A percentile compares a stretch with the other conserved stretches of the same genome.
Conservation (phyloP, 2,113 vertebrate species). For the cattle (Bos taurus) region ARS-UCD2.0 NC_037343.1:32442501-32443000, state of each 20-base stretch:
- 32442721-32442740: neutral
- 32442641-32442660: neutral
- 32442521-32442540: neutral
- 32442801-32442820: neutral
- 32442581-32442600: neutral
- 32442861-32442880: neutral
- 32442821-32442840: neutral
- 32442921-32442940: neutral
- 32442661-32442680: neutral
- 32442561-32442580: neutral
- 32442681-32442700: neutral
- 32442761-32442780: neutral
- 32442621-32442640: neutral
- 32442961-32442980: neutral
- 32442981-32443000: neutral
- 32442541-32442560: neutral
- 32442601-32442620: neutral
- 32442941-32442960: neutral
- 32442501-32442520: neutral
- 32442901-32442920: neutral
- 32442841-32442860: neutral
- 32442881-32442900: neutral
- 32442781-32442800: neutral
- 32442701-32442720: neutral
- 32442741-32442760: neutral